phyloP scores from a whole-genome alignment of 2,113 vertebrate species.

The Corapipo altera region DNA sequence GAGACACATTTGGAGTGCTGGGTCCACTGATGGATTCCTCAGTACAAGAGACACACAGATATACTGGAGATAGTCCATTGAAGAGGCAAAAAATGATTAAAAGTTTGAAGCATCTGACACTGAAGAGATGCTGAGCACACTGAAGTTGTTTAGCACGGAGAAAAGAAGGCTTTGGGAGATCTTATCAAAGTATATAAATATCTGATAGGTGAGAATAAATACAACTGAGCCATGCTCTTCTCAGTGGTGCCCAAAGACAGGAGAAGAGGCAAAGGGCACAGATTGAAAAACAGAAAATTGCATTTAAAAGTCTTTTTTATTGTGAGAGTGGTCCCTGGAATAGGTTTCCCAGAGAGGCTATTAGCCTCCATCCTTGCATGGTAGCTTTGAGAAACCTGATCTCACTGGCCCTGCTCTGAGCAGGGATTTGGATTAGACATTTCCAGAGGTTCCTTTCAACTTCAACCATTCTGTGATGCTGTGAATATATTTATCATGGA shows the following conservation, averaged over 20 bases:
- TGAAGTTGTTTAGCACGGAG: accelerated
- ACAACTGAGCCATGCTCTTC: background rate
- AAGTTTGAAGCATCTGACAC: background rate
- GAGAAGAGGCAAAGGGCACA: background rate
- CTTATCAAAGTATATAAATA: background rate
- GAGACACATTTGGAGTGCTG: background rate
- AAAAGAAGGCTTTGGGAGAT: background rate
- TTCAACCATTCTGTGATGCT: background rate
- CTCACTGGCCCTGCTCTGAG: background rate
- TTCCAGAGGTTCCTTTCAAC: background rate
- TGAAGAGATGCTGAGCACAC: background rate
- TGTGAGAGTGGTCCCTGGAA: background rate
- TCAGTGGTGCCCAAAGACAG: background rate
- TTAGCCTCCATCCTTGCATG: background rate
- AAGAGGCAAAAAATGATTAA: background rate
- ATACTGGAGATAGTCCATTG: background rate
- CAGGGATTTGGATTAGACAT: background rate
- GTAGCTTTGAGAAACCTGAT: background rate
- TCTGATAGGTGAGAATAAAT: background rate
- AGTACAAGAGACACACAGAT: background rate
- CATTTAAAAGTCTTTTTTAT: background rate
- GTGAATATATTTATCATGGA: background rate
- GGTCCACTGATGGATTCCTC: background rate
- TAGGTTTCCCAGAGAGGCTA: background rate
- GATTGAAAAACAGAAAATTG: background rate